Evolutionary conservation across 2,797 vertebrate species (phyloP).

Genomic region (Calcarius lapponicus): DNA sequence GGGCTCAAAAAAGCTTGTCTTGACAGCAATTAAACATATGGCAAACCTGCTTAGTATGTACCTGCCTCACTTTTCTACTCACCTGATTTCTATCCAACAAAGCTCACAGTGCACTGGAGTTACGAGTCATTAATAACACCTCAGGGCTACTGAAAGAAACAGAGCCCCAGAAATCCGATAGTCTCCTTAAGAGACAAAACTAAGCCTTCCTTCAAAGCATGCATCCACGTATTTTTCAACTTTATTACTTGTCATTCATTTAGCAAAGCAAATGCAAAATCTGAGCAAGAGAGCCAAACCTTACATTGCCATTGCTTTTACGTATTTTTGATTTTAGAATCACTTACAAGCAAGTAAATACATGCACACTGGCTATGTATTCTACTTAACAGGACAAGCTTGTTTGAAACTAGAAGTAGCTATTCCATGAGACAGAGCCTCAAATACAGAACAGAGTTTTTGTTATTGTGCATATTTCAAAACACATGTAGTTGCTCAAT

Average conservation of each 20-base stretch:
- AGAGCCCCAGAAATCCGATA: neutral
- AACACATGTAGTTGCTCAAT: neutral
- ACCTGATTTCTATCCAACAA: neutral
- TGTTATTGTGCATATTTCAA: neutral
- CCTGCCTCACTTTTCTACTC: neutral
- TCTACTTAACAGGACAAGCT: neutral
- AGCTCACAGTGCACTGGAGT: accelerated
- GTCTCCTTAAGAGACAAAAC: neutral
- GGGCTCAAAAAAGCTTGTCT: neutral
- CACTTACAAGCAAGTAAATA: neutral
- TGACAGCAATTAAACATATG: accelerated
- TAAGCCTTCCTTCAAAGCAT: neutral
- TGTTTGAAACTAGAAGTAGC: neutral
- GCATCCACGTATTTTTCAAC: neutral
- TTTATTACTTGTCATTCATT: neutral
- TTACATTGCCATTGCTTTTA: neutral
- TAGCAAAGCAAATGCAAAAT: neutral
- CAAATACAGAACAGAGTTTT: neutral
- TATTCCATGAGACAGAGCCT: neutral
- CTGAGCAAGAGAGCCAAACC: neutral
- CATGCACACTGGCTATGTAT: neutral
- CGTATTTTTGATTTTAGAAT: neutral
- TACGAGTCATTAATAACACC: accelerated
- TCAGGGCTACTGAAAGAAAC: neutral
- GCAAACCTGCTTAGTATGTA: neutral